phyloP scores from a whole-genome alignment of 1,140 invertebrate genomes.

The Formica exsecta region DNA sequence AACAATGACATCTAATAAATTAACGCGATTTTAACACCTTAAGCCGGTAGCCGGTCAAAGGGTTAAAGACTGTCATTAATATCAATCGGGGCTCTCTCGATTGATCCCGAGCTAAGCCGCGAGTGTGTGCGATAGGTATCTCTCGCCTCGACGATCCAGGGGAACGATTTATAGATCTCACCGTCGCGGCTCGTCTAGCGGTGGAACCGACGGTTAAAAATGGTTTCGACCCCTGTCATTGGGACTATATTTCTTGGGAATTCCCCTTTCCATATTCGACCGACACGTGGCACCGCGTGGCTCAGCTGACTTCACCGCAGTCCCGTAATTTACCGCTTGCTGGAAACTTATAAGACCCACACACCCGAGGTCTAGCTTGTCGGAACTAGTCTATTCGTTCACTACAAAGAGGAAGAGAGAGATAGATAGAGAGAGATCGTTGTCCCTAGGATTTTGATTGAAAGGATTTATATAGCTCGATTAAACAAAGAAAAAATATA shows the following conservation, averaged over 20 bases:
- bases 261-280: conserved; percentile 72
- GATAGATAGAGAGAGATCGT: neutral
- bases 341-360: conserved; percentile 52
- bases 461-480: conserved; percentile 2
- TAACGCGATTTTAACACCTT: conserved; percentile 28
- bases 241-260: conserved; percentile 77
- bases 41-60: conserved; percentile 65
- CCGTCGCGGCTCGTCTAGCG: conserved; percentile 8
- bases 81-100: conserved; percentile 70
- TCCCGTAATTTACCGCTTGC: conserved; percentile 63
- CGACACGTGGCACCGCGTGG: conserved; percentile 79
- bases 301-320: conserved; percentile 69
- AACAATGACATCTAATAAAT: conserved; percentile 24
- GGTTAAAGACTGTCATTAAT: conserved; percentile 75
- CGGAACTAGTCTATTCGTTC: conserved; percentile 46
- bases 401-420: neutral
- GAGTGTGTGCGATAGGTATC: conserved; percentile 56
- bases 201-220: conserved; percentile 73
- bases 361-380: conserved; percentile 28
- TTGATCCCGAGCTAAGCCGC: conserved; percentile 64
- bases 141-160: conserved; percentile 59
- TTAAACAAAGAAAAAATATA: neutral
- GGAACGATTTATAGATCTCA: conserved; percentile 73
- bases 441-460: neutral
- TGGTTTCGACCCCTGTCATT: conserved; percentile 79